Percentiles rank a stretch among this genome's conserved stretches.
phyloP scores from a whole-genome alignment of 2,888 invertebrate species.

The Anticlea derivata region DNA sequence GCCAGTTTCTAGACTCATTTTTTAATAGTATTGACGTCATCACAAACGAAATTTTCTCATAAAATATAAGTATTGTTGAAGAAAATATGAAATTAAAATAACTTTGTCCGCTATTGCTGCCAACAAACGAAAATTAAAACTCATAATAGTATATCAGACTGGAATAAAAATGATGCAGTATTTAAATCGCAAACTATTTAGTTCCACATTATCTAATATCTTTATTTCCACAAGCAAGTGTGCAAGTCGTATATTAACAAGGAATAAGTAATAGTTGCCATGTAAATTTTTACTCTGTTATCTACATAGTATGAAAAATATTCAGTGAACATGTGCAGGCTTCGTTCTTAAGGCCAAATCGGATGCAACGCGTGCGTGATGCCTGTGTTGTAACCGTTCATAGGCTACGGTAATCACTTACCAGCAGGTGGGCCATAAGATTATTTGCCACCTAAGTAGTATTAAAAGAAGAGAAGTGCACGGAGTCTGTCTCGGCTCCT shows the following conservation, averaged over 20 bases:
- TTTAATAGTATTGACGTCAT: conserved; percentile 14
- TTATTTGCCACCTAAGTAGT: no score
- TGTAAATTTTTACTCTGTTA: background rate
- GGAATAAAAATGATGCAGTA: conserved; percentile 31
- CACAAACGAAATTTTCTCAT: conserved; percentile 1
- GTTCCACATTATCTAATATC: conserved; percentile 49
- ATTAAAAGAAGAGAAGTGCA: no score
- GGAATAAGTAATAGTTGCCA: background rate
- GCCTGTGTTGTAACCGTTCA: no score
- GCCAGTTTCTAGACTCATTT: background rate
- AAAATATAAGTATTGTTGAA: conserved; percentile 24
- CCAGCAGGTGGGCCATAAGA: no score
- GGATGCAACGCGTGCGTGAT: no score
- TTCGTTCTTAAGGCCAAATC: no score
- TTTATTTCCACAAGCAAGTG: conserved; percentile 40
- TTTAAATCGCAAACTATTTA: conserved; percentile 41
- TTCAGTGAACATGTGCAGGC: no score
- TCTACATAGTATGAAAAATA: no score
- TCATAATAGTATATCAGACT: conserved; percentile 31
- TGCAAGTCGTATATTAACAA: conserved; percentile 24
- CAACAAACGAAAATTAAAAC: conserved; percentile 26
- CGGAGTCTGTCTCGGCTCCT: no score
- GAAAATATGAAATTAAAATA: conserved; percentile 30
- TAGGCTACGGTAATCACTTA: no score
- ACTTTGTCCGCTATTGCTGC: conserved; percentile 20